Evolutionary conservation across 2,888 invertebrate species (phyloP), one percentile per base, ranked within the genome.

Genomic region (Auanema freiburgensis): DNA sequence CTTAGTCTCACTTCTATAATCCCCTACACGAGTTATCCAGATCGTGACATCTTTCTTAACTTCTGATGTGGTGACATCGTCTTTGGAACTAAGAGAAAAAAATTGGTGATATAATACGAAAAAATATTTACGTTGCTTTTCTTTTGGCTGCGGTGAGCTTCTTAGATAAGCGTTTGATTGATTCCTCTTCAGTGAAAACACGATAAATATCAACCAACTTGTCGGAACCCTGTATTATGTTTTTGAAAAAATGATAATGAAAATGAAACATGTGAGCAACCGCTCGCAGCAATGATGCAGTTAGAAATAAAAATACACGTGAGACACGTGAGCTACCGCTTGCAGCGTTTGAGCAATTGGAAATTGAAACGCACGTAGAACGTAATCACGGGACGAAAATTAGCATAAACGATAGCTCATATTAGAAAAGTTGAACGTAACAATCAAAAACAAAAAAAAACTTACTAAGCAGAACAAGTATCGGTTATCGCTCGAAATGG

Each of bases 181-280:
- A 89, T 25, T 92, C 91, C 12, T 90, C 90, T 21, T 91, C 89
- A 0, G 89, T 86, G 78, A 91, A 89, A 76, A 97, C 89, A 49
- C 89, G 87, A 83, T 92, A 96, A 59, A 92, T 85, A 85, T 97
- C 96, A 16, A 96, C 86, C 24, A 88, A 85, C 59, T 89, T 88
- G 79, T 93, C 92, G 12, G 89, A 90, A 1, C 94, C 94, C 71
- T 78, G 60, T 40, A 67, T 49, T 10, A 12, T n/a, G 52, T 5
- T 16, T 52, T 21, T 52, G 46, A 46, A 10, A 46, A 46, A 46
- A 18, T 5, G 46, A 46, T 3, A 10, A 18, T 21, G 10, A 59
- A 18, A 3, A 8, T 12, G 33, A 46, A 59, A 18, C 23, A 8
- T 12, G 33, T 5, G 4, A 5, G 33, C 33, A 33, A 33, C 33